Evolutionary conservation across 2,888 invertebrate genomes (phyloP), one percentile per base, ranked within the genome.

Genomic region (Campoplex nolae): DNA sequence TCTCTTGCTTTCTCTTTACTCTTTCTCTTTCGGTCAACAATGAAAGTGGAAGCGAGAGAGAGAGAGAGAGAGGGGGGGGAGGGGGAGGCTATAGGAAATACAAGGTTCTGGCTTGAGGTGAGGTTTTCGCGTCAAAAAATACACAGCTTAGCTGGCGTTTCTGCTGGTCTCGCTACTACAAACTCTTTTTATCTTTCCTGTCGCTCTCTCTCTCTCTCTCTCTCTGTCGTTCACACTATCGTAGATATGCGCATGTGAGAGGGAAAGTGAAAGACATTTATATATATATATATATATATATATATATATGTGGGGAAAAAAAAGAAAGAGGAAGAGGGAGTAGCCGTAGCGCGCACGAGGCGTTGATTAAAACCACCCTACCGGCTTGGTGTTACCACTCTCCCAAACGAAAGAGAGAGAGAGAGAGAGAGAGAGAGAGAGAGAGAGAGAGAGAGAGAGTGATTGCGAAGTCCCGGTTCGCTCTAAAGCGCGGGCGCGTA

Each of bases 341-440:
- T 51, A 73, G 87, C 84, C 84, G 84, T 76, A 74, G 88, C 86
- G 89, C 82, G 90, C 91, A 91, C 90, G 92, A 91, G 92, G 92
- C 93, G 93, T 93, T 94, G 94, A 93, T 94, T 94, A 93, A 94
- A 94, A 93, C 92, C 93, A 91, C 91, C 92, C 93, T 92, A 90
- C 90, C 90, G 89, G 90, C 68, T 85, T 68, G 81, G 67, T 78
- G 85, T 81, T 80, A 73, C 62, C 35, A 70, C 80, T 51, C 70
- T 48, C 13, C 65, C 88, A 86, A 85, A 87, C 88, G 82, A 71
- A 76, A 45, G 71, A 89, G 78, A 83, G 76, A 79, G 77, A 83
- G 74, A 67, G 87, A 48, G 75, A 82, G 79, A 81, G 71, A 65
- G 32, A 67, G 76, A 42, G 67, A 77, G 85, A 70, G 85, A 77